phyloP scores from a whole-genome alignment of 2,113 vertebrate genomes.

The Picathartes gymnocephalus region DNA sequence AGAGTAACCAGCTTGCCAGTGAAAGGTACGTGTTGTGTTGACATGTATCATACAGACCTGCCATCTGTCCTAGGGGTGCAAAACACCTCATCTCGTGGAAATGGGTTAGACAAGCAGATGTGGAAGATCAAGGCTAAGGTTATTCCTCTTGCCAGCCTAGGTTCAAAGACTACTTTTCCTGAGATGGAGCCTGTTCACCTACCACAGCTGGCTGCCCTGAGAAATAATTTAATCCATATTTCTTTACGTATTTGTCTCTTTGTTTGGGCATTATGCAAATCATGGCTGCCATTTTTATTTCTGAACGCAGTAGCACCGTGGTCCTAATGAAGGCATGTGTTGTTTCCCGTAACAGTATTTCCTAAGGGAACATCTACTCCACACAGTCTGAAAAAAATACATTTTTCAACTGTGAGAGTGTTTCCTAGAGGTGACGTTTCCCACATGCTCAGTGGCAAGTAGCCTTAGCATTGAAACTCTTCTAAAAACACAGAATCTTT shows the following conservation, averaged over 20 bases:
- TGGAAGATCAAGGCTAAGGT: neutral
- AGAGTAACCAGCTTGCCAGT: neutral
- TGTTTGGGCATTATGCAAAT: neutral
- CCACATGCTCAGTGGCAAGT: neutral
- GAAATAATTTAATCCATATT: constrained; percentile 9
- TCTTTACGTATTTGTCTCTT: constrained; percentile 3
- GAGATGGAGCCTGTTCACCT: neutral
- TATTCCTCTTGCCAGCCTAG: neutral
- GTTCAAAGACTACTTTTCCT: constrained; percentile 2
- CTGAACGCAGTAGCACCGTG: neutral
- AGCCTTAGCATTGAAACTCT: neutral
- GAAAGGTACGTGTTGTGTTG: neutral
- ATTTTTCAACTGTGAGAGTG: neutral
- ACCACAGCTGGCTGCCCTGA: constrained; percentile 7
- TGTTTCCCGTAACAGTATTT: neutral
- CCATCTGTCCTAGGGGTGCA: neutral
- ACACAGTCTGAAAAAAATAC: neutral
- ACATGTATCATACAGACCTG: neutral
- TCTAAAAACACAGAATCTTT: neutral
- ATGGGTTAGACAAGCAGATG: neutral
- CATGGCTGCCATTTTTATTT: neutral
- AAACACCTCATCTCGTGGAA: neutral
- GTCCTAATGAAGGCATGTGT: neutral
- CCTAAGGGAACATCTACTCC: neutral
- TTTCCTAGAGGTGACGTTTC: constrained; percentile 4